These are phyloP conservation scores for Aldrovandia affinis DNA, from an alignment of 2,797 vertebrate genomes.

Conservation along the genomic window DNA sequence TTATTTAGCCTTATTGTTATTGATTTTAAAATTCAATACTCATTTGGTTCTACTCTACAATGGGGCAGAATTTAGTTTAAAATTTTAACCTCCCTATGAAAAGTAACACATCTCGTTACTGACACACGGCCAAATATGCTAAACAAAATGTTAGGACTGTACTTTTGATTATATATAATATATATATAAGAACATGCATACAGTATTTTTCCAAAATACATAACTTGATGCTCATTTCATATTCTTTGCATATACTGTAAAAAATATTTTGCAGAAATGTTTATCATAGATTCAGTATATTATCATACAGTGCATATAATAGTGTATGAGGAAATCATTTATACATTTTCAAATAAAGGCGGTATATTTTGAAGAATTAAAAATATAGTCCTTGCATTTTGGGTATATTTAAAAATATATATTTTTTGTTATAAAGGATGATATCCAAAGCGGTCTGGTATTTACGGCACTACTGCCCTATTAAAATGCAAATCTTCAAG, in stretches of 20 bases:
- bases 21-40: not conserved
- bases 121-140: too few relatives aligned
- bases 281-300: too few relatives aligned
- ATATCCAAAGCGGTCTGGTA: too few relatives aligned
- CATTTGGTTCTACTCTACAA: not conserved
- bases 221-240: not conserved
- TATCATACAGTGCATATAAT: not conserved
- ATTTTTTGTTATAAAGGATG: not conserved
- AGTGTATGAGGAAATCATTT: not conserved
- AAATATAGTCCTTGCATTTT: not conserved
- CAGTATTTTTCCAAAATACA: not conserved
- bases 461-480: too few relatives aligned
- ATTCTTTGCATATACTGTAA: too few relatives aligned
- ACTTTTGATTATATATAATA: too few relatives aligned
- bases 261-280: too few relatives aligned
- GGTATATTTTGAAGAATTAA: not conserved
- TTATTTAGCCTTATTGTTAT: not conserved
- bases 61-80: not conserved
- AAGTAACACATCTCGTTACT: not conserved
- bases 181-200: too few relatives aligned
- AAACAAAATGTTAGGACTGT: too few relatives aligned
- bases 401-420: not conserved
- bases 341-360: not conserved
- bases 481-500: not conserved
- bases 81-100: not conserved